Evolutionary conservation across 2,113 vertebrate species (phyloP), one percentile per base, ranked within the genome.

Genomic region (Anthoscopus minutus): DNA sequence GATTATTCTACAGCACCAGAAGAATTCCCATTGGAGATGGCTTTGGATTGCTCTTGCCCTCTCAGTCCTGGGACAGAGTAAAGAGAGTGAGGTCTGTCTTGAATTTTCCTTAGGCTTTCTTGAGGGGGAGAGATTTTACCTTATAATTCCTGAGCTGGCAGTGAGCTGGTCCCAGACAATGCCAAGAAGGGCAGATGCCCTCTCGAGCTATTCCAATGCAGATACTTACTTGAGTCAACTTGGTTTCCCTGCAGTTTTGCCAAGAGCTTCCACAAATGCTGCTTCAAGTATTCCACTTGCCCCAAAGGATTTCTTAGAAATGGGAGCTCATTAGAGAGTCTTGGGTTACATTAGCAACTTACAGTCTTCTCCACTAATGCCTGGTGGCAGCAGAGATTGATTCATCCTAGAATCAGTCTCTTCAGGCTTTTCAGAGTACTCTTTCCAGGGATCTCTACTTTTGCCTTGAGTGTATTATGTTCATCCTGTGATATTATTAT

Each of bases 331-430:
- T 88, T 88, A 94, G 73, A 70, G 64, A 93, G 51, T 64, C 72
- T 92, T 89, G 74, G 30, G 80, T 91, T 88, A 82, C 35, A 42
- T 83, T 81, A 94, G 56, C 33, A 93, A 86, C 45, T 87, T 87
- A 83, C 9, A 61, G 77, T 72, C 90, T 97, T 73, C 58, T 92
- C 30, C 44, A 56, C 48, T 83, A 80, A 44, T 88, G 72, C 38
- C 72, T 95, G 71, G 74, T 96, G 72, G 82, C 76, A 93, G 91
- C 72, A 92, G 88, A 86, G 87, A 81, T 93, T 89, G 93, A 96
- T 86, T 91, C 69, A 79, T 79, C 76, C 57, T 31, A 58, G 13
- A 88, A 18, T 48, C n/a, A 20, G 37, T 38, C 45, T 89, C 30
- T 88, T 89, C 33, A 77, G 50, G 21, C 30, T 81, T 47, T 87